Evolutionary conservation across 2,888 invertebrate genomes (phyloP).

Genomic region (Petrolisthes manimaculis): DNA sequence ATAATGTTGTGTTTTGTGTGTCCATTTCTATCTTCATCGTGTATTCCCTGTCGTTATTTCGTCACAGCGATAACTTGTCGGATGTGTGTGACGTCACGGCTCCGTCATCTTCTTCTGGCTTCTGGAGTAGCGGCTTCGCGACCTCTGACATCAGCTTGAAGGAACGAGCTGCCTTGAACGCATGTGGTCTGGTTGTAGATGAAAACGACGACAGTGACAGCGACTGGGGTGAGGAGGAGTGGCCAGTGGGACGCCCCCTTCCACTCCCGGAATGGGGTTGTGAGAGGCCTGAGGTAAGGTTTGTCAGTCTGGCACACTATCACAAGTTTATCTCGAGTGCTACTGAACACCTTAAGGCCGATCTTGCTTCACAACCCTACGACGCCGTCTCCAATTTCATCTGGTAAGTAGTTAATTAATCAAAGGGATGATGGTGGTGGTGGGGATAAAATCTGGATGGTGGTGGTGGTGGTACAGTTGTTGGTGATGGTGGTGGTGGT

Average conservation of each 20-base stretch:
- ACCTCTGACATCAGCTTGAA: conserved; percentile 23
- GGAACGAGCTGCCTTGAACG: conserved; percentile 14
- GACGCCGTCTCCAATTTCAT: conserved; percentile 90
- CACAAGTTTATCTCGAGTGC: conserved; percentile 27
- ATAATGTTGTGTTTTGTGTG: not conserved
- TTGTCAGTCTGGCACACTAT: conserved; percentile 22
- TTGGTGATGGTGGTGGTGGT: not conserved
- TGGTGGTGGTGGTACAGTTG: not conserved
- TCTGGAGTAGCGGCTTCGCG: conserved; percentile 5
- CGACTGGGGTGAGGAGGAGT: conserved; percentile 71
- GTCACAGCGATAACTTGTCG: conserved; percentile 2
- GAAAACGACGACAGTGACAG: conserved; percentile 50
- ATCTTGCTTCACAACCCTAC: conserved; percentile 87
- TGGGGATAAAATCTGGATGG: not conserved
- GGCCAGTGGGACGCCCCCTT: conserved; percentile 80
- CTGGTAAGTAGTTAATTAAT: conserved; percentile 69
- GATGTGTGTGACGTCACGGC: not conserved
- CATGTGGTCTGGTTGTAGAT: conserved; percentile 6
- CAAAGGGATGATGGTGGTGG: not conserved
- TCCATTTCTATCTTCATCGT: not conserved
- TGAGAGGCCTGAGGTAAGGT: conserved; percentile 66
- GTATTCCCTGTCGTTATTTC: not conserved
- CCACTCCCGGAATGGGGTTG: conserved; percentile 83
- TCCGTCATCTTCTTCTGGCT: conserved; percentile 4
- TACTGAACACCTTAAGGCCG: conserved; percentile 75